Evolutionary conservation across 2,888 invertebrate species (phyloP), one percentile per base, ranked within the genome.

Genomic region (Andrena haemorrhoa): DNA sequence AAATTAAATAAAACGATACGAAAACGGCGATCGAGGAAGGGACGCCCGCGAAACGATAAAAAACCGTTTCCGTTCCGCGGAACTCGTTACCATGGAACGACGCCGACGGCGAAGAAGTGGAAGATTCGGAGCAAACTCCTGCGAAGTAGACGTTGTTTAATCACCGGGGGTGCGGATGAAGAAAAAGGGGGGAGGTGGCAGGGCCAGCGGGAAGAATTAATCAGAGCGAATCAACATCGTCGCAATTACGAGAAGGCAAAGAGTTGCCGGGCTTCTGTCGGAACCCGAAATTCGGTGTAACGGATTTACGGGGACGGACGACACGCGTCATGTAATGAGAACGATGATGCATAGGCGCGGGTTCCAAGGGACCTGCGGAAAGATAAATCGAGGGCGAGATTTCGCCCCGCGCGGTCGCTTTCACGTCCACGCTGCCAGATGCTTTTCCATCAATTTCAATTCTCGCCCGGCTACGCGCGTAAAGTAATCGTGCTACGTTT

Each of bases 371-470:
- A 65, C 49, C 29, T 12, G 6, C 7, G 51, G 61, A 65, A 66
- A 78, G 83, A 83, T 86, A 72, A 77, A 86, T 85, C 49, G 73
- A 53, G 26, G 20, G 10, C 16, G 75, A 65, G 79, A 70, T 58
- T 65, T 69, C 70, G 63, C 66, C n/a, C 56, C 0, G 73, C 10
- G 29, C 10, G 51, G 10, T 35, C 61, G 6, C 29, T 53, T 51
- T 26, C 60, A 2, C 7, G 41, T 4, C 8, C 20, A 10, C 51
- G 10, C 26, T 6, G 23, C 31, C 31, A 47, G 41, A 41, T 63
- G 53, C 5, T n/a, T n/a, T 12, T 5, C 35, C 64, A 41, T 72
- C 53, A 35, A 64, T 68, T 23, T 23, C 5, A 20, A 20, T 41
- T 47, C 20, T 49, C 26, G 41, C 12, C 16, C 20, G 31, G 33